These are phyloP conservation scores for Druceiella hillmani DNA, from an alignment of 2,888 invertebrate species.

Conservation along the genomic window DNA sequence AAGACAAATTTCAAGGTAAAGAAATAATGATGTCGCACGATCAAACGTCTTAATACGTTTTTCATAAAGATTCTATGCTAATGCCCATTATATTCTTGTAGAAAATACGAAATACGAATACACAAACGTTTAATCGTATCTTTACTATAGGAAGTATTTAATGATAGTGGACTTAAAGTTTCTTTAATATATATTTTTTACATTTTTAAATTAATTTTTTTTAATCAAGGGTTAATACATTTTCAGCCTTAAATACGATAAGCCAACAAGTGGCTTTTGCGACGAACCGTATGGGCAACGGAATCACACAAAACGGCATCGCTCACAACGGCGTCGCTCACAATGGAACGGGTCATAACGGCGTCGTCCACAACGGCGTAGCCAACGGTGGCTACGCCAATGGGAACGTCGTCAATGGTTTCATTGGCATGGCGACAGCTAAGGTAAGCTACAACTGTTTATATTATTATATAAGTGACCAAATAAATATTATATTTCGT, in stretches of 20 bases:
- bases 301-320: constrained; percentile 31
- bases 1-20: too few relatives aligned
- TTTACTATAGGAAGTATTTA: too few relatives aligned
- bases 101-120: too few relatives aligned
- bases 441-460: constrained; percentile 28
- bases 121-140: too few relatives aligned
- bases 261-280: constrained; percentile 46
- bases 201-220: constrained; percentile 3
- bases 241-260: constrained; percentile 20
- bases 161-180: too few relatives aligned
- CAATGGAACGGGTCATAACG: constrained; percentile 32
- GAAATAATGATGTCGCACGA: too few relatives aligned
- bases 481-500: too few relatives aligned
- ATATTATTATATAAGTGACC: too few relatives aligned
- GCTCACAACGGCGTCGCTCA: constrained; percentile 33
- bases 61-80: too few relatives aligned
- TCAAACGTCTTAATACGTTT: too few relatives aligned
- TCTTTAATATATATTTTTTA: background rate
- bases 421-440: constrained; percentile 31
- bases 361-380: constrained; percentile 34
- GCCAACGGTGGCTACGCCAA: constrained; percentile 36
- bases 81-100: too few relatives aligned
- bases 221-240: constrained; percentile 1
- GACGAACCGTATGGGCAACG: constrained; percentile 40
- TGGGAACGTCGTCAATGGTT: constrained; percentile 29